These are phyloP conservation scores for Halcyon smyrnensis DNA, from an alignment of 2,797 vertebrate genomes.

Conservation along the genomic window DNA sequence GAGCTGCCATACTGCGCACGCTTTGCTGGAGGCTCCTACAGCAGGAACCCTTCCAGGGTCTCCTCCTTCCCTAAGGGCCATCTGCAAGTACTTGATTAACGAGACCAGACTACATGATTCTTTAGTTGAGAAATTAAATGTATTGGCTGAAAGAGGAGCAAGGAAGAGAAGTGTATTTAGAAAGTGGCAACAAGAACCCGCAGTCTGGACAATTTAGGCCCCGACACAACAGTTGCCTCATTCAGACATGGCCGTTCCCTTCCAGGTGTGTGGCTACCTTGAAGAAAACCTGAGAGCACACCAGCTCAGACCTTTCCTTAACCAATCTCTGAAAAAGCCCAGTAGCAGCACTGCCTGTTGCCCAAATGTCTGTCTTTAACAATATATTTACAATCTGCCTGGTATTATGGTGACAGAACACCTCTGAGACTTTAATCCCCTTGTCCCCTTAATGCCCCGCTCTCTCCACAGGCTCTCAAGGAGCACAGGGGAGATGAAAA, in stretches of 20 bases:
- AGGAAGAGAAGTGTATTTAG: not conserved
- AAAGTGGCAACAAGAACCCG: not conserved
- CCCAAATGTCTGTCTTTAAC: not conserved
- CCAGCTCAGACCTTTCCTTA: not conserved
- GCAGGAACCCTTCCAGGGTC: not conserved
- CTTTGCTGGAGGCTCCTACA: not conserved
- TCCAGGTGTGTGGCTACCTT: not conserved
- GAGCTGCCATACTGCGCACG: accelerated
- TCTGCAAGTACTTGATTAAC: not conserved
- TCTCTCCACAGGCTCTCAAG: not conserved
- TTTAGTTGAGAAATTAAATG: not conserved
- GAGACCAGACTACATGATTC: accelerated
- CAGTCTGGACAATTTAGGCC: not conserved
- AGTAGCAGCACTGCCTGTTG: not conserved
- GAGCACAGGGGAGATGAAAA: not conserved
- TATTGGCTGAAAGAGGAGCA: not conserved
- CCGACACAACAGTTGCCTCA: accelerated
- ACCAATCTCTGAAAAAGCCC: not conserved
- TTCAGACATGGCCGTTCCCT: accelerated
- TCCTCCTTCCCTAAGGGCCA: not conserved
- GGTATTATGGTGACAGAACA: not conserved
- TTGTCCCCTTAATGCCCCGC: accelerated
- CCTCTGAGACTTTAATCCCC: not conserved
- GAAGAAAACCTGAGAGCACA: not conserved
- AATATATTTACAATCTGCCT: not conserved